phyloP scores from a whole-genome alignment of 2,797 vertebrate species.

The Brachyrhaphis roseni region DNA sequence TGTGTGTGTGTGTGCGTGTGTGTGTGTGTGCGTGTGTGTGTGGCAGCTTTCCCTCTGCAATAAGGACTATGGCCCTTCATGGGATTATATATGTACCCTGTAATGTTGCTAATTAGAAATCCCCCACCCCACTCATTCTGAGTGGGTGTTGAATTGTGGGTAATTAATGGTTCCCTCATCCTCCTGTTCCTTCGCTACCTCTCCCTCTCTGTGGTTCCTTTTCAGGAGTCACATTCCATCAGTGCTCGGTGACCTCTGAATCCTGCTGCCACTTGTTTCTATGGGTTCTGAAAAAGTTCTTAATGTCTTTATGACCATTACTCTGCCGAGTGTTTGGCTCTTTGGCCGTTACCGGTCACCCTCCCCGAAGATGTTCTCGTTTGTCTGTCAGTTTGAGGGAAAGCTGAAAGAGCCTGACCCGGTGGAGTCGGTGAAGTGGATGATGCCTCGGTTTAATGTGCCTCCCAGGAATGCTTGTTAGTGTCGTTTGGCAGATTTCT shows the following conservation, averaged over 20 bases:
- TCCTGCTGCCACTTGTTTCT: constrained; percentile 36
- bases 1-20: background rate
- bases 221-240: constrained; percentile 78
- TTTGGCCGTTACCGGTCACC: constrained; percentile 1
- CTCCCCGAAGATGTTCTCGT: background rate
- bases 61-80: constrained; percentile 42
- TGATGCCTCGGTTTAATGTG: constrained; percentile 61
- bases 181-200: background rate
- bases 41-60: constrained; percentile 21
- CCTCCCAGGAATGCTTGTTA: constrained; percentile 57
- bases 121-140: constrained; percentile 34
- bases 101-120: constrained; percentile 68
- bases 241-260: constrained; percentile 54
- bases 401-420: constrained; percentile 32
- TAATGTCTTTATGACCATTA: background rate
- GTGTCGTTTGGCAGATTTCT: constrained; percentile 11
- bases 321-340: constrained; percentile 17
- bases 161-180: constrained; percentile 61
- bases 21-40: constrained; percentile 15
- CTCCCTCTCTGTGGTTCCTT: constrained; percentile 41
- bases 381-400: constrained; percentile 26
- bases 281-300: constrained; percentile 48
- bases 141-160: constrained; percentile 62
- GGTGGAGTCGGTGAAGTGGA: constrained; percentile 51
- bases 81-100: constrained; percentile 34